Percentiles rank a stretch among this genome's conserved stretches.
Evolutionary conservation across 2,888 invertebrate genomes (phyloP).

Genomic region (Drosophila cognata): DNA sequence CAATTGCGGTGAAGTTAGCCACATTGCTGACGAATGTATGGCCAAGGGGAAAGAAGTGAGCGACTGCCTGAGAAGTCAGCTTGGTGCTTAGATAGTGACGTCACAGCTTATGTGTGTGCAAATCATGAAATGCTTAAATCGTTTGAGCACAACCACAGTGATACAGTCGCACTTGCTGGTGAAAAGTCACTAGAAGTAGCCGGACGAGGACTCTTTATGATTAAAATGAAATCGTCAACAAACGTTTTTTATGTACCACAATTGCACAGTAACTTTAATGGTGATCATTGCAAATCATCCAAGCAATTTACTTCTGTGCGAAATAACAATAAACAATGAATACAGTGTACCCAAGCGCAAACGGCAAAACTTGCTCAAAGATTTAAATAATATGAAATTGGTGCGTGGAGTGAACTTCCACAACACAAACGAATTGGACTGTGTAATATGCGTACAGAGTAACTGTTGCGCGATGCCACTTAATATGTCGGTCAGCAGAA

Average conservation of each 20-base stretch:
- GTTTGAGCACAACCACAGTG: neutral
- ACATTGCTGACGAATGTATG: neutral
- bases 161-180: neutral
- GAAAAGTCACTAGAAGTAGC: neutral
- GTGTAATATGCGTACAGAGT: neutral
- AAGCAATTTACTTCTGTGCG: neutral
- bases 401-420: neutral
- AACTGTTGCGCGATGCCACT: too few relatives aligned
- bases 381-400: neutral
- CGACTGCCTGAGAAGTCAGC: neutral
- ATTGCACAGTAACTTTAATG: neutral
- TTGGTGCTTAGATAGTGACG: neutral
- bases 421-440: neutral
- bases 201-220: neutral
- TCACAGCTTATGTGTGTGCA: neutral
- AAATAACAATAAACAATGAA: neutral
- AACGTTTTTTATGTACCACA: neutral
- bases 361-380: neutral
- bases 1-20: neutral
- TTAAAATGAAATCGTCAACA: neutral
- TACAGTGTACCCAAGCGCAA: neutral
- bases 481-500: too few relatives aligned
- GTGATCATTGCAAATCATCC: neutral
- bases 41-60: neutral
- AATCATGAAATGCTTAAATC: neutral